phyloP scores from a whole-genome alignment of 2,797 vertebrate genomes.

The Eidolon dupreanum region DNA sequence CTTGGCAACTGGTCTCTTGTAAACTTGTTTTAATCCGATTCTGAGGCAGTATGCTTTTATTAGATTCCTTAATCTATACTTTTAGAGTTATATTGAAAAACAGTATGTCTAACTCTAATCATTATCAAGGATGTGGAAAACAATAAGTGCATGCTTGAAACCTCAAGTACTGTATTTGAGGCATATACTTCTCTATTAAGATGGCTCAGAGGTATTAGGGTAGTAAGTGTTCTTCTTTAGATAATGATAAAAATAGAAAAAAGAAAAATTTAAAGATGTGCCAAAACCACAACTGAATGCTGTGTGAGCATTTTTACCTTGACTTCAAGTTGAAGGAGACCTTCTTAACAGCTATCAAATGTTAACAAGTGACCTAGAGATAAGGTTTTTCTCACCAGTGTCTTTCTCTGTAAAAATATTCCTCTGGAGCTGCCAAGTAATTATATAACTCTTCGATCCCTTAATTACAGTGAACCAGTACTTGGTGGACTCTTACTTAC shows the following conservation, averaged over 20 bases:
- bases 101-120: not conserved
- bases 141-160: conserved; percentile 40
- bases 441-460: conserved; percentile 8
- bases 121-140: conserved; percentile 39
- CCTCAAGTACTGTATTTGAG: conserved; percentile 52
- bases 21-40: conserved; percentile 45
- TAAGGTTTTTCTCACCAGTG: not conserved
- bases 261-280: conserved; percentile 30
- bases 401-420: conserved; percentile 37
- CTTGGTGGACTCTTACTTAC: not conserved
- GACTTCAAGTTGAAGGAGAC: not conserved
- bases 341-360: not conserved
- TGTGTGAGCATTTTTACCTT: conserved; percentile 36
- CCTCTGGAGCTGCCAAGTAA: conserved; percentile 31
- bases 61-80: conserved; percentile 19
- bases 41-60: conserved; percentile 42
- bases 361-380: conserved; percentile 32
- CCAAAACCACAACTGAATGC: not conserved
- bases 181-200: not conserved
- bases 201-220: not conserved
- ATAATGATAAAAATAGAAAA: conserved; percentile 48
- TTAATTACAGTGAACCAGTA: not conserved
- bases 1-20: not conserved
- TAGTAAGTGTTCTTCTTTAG: conserved; percentile 29
- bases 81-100: conserved; percentile 48